Base-by-base conservation (phyloP, 2,113 vertebrate species). In the Phyllostomus discolor region DNA sequence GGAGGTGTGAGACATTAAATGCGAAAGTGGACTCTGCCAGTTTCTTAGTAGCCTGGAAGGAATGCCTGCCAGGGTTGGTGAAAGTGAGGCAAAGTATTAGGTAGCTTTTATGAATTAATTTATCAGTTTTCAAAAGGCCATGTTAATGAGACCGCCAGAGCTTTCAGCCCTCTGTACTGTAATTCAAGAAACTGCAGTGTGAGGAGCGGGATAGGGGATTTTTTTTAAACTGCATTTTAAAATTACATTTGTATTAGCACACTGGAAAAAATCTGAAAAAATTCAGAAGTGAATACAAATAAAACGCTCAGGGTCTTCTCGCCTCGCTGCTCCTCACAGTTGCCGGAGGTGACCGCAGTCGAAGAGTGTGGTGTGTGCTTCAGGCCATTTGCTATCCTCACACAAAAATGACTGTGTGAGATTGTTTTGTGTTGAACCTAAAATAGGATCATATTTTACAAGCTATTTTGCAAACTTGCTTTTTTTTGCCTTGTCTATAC, bases 81-180 rank as follows among this genome's bases (percentile, higher is more conserved):
- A 57, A 50, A 75, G 87, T 38, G 79, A 97, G 82, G 48, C 26
- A 28, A 46, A 12, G 81, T 35, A 85, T 73, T 88, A 57, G n/a
- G 41, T 48, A 67, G 64, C 72, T 90, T 82, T 95, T 93, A 72
- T 41, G 69, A 95, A 81, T 87, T 90, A 94, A 89, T 79, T 54
- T 54, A 84, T 84, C 72, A 17, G 33, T 79, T 86, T 95, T 70
- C 73, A 54, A 80, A 82, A 79, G 66, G 26, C 76, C 4, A 3
- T 80, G 38, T 90, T 89, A 70, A 80, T 70, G 75, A 72, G 50
- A 38, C 41, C 24, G 38, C 31, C 46, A 66, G 54, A 87, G 48
- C n/a, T 70, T 75, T 83, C 48, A 73, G 31, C 48, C 31, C 35
- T 46, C 67, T 48, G 81, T 69, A 46, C 67, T 73, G 10, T 73